phyloP scores from a whole-genome alignment of 2,797 vertebrate species.

The Onychomys arenicola region DNA sequence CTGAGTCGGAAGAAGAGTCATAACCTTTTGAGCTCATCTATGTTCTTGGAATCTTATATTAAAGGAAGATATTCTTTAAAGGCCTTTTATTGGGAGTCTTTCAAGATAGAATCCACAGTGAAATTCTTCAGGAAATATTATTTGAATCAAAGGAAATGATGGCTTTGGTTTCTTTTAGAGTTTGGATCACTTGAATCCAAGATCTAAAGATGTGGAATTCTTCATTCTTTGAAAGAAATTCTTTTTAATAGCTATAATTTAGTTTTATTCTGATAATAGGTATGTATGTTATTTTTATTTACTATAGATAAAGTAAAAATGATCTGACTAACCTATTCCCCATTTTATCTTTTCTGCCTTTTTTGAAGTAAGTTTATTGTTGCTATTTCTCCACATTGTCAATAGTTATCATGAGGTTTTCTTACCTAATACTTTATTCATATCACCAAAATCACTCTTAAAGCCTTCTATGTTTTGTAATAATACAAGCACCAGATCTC shows the following conservation, averaged over 20 bases:
- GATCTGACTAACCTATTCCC: background rate
- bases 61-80: background rate
- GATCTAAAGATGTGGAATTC: background rate
- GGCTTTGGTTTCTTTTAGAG: background rate
- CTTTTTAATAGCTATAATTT: background rate
- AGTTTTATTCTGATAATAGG: background rate
- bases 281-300: background rate
- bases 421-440: background rate
- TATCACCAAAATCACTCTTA: background rate
- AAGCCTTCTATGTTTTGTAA: background rate
- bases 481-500: background rate
- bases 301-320: background rate
- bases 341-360: background rate
- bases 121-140: background rate
- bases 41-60: background rate
- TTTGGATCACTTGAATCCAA: background rate
- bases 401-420: background rate
- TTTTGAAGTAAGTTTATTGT: background rate
- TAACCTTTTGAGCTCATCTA: slow-evolving; percentile 47
- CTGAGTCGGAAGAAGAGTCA: background rate
- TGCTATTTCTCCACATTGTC: background rate
- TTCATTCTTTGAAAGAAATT: background rate
- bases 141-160: background rate
- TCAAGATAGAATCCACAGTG: background rate
- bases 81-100: background rate